Percentiles rank a stretch among this genome's conserved stretches.
These are phyloP conservation scores for Mythimna pallens DNA, from an alignment of 2,888 invertebrate genomes.

Conservation along the genomic window DNA sequence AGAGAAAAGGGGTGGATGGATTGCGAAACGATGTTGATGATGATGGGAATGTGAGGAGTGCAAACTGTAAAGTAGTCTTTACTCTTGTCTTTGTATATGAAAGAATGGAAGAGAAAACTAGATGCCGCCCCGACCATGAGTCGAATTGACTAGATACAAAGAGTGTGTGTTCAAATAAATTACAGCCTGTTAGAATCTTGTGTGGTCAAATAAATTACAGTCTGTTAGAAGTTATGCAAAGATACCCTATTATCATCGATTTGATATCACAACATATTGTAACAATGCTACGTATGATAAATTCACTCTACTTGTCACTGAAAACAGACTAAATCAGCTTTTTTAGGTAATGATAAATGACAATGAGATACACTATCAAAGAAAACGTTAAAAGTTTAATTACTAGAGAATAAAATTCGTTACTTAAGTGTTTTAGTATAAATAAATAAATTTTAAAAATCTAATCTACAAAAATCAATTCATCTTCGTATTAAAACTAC, in stretches of 20 bases:
- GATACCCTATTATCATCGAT: neutral
- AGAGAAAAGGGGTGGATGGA: no score
- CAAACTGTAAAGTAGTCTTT: no score
- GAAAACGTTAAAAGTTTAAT: neutral
- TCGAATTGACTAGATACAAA: neutral
- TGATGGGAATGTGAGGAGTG: neutral
- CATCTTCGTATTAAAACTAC: slow-evolving; percentile 4
- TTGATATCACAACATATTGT: neutral
- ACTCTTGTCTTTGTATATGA: no score
- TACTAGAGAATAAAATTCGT: neutral
- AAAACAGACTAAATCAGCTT: neutral
- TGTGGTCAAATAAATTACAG: neutral
- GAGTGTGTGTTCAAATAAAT: neutral
- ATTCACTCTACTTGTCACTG: neutral
- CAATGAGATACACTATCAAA: no score
- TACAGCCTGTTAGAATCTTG: no score
- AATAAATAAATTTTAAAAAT: neutral
- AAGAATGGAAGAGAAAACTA: neutral
- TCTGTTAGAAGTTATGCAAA: neutral
- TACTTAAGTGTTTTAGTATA: neutral
- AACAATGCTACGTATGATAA: neutral
- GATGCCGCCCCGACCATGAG: neutral
- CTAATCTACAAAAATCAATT: neutral
- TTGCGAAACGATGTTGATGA: neutral
- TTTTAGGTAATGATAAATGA: no score